Evolutionary conservation across 1,140 invertebrate genomes (phyloP).

Genomic region (Neodiprion virginianus): DNA sequence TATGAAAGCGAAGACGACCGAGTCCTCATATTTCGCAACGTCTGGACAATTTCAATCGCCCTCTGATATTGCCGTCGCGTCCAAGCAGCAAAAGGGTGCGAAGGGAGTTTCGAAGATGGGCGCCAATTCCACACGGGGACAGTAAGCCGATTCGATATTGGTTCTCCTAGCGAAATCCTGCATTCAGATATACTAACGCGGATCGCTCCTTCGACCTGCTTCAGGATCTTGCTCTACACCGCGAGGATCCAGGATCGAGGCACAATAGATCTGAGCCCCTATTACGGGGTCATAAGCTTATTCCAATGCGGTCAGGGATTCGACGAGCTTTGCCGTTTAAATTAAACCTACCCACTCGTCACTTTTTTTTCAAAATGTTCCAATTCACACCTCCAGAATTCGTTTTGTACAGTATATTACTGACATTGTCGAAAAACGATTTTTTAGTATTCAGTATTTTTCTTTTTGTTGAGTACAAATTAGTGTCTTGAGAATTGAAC

Average conservation of each 20-base stretch:
- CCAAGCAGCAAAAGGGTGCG: too few species aligned
- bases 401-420: neutral
- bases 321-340: neutral
- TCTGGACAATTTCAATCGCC: neutral
- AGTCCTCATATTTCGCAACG: neutral
- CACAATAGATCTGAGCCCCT: neutral
- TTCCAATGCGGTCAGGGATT: neutral
- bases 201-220: neutral
- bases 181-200: neutral
- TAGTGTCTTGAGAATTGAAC: too few species aligned
- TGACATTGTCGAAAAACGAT: neutral
- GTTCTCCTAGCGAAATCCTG: neutral
- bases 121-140: neutral
- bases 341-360: neutral
- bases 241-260: too few species aligned
- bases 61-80: too few species aligned
- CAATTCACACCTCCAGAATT: neutral
- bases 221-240: neutral
- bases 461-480: too few species aligned
- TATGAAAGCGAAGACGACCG: too few species aligned
- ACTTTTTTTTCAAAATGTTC: neutral
- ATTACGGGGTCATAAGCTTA: slow-evolving; percentile 1
- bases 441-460: neutral
- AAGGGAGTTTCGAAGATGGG: neutral
- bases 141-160: neutral